phyloP scores from a whole-genome alignment of 2,797 vertebrate genomes.

The Hoplostethus mediterraneus region DNA sequence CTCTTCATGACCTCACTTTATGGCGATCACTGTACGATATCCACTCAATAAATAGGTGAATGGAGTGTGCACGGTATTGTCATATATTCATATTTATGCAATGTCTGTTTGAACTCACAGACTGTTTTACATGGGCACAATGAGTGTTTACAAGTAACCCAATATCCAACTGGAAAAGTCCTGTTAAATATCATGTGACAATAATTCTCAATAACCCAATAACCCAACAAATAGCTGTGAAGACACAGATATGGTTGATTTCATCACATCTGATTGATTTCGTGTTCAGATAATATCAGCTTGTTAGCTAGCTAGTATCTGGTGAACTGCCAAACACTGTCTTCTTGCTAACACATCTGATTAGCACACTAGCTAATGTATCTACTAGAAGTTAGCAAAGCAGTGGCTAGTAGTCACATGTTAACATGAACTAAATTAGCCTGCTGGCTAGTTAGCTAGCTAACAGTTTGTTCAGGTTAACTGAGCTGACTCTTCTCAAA shows the following conservation, averaged over 20 bases:
- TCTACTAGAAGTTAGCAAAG: neutral
- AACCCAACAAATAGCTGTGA: too few species aligned
- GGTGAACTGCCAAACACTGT: too few species aligned
- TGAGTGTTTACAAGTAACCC: constrained; percentile 16
- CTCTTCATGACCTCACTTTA: constrained; percentile 1
- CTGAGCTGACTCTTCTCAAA: neutral
- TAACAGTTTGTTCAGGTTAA: constrained; percentile 10
- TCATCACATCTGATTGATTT: too few species aligned
- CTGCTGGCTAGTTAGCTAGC: neutral
- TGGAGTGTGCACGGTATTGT: constrained; percentile 51
- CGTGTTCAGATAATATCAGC: too few species aligned
- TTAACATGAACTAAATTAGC: constrained; percentile 2
- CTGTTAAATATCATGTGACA: too few species aligned
- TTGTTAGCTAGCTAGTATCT: too few species aligned
- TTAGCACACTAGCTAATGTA: too few species aligned
- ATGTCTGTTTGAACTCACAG: neutral
- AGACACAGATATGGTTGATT: too few species aligned
- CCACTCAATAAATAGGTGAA: constrained; percentile 2
- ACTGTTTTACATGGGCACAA: neutral
- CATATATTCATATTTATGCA: neutral
- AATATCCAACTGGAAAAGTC: neutral
- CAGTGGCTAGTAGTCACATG: constrained; percentile 11
- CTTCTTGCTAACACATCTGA: too few species aligned
- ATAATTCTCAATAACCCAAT: too few species aligned
- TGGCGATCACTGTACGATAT: neutral